Evolutionary conservation across 1,140 invertebrate genomes (phyloP).

Genomic region (Bombus pascuorum): DNA sequence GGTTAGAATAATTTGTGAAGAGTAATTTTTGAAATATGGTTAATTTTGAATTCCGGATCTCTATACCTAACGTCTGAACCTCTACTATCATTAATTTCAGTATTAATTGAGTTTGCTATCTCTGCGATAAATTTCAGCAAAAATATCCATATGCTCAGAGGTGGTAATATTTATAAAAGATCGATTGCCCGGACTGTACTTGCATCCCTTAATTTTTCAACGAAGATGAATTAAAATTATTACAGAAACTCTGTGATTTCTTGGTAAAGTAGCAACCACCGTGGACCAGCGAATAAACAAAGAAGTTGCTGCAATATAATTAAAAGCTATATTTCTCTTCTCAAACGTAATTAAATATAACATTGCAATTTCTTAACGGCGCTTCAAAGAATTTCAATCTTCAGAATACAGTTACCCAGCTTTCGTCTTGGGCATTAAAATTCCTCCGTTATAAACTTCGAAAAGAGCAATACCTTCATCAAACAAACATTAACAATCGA

Average conservation of each 20-base stretch:
- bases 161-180: too few relatives aligned
- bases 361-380: not conserved
- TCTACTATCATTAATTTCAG: too few relatives aligned
- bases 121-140: too few relatives aligned
- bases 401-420: not conserved
- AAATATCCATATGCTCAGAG: too few relatives aligned
- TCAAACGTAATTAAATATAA: not conserved
- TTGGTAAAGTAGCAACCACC: not conserved
- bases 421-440: not conserved
- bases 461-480: not conserved
- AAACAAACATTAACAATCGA: not conserved
- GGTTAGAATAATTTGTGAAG: not conserved
- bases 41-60: not conserved
- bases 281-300: not conserved
- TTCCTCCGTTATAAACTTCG: not conserved
- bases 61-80: too few relatives aligned
- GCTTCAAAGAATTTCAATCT: conserved; percentile 3
- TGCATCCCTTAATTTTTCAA: not conserved
- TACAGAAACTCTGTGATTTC: too few relatives aligned
- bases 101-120: too few relatives aligned
- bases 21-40: not conserved
- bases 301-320: not conserved
- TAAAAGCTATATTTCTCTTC: not conserved
- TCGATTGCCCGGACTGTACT: not conserved
- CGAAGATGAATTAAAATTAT: not conserved